phyloP scores from a whole-genome alignment of 2,113 vertebrate genomes.

The Equus quagga region DNA sequence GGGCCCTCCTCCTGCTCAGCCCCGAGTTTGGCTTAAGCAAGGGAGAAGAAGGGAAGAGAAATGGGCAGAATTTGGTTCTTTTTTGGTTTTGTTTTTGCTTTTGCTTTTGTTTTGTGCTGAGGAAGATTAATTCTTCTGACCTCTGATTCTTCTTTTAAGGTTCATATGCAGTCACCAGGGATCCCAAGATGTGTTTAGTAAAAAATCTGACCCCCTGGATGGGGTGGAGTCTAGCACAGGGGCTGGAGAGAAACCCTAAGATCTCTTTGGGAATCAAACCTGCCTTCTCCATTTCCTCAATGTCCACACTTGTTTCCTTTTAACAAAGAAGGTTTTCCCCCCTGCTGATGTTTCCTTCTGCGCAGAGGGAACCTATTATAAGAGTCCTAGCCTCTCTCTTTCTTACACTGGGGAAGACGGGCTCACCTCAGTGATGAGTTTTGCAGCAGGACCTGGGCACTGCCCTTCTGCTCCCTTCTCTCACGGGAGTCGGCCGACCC shows the following conservation, averaged over 20 bases:
- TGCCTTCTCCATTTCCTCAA: neutral
- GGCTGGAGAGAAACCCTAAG: neutral
- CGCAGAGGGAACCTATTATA: neutral
- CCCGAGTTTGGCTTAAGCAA: neutral
- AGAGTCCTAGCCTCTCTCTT: neutral
- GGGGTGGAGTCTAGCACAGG: too few species aligned
- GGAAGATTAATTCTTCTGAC: too few species aligned
- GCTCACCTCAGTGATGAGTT: neutral
- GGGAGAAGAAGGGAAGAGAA: neutral
- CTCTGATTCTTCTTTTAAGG: neutral
- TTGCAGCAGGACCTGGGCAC: neutral
- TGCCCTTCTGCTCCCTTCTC: neutral
- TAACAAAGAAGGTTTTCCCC: neutral
- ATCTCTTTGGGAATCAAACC: neutral
- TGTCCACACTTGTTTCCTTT: neutral
- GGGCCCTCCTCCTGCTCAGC: neutral
- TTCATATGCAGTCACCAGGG: neutral
- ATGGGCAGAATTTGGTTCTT: neutral
- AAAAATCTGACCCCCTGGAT: neutral
- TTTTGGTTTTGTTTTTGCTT: too few species aligned
- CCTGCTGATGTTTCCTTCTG: neutral
- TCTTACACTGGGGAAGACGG: neutral
- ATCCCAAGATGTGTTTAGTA: neutral
- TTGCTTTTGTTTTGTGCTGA: too few species aligned
- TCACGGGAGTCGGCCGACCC: fast-evolving